phyloP scores from a whole-genome alignment of 2,888 invertebrate species.

The Drosophila mayaguana region DNA sequence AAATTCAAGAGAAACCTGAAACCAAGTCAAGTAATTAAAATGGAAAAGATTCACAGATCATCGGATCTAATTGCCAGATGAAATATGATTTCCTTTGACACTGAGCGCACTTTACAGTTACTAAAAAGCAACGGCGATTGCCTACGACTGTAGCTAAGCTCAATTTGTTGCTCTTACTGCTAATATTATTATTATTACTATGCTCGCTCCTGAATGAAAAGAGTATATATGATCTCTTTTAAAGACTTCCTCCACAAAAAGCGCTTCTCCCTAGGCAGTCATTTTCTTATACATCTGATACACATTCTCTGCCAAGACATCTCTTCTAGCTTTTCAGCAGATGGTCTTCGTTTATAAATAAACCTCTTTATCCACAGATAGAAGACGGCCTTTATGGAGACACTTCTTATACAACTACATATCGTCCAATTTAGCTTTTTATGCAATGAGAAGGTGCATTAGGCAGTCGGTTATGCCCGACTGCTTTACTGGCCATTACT shows the following conservation, averaged over 20 bases:
- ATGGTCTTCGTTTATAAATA: background rate
- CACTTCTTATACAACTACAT: background rate
- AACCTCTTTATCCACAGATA: background rate
- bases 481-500: background rate
- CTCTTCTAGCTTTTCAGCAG: background rate
- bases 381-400: no score
- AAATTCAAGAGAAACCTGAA: background rate
- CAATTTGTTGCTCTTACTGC: slow-evolving; percentile 39
- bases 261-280: no score
- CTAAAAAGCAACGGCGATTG: background rate
- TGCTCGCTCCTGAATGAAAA: background rate
- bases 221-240: no score
- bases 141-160: slow-evolving; percentile 31
- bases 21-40: slow-evolving; percentile 24
- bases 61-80: slow-evolving; percentile 67
- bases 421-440: background rate
- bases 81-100: slow-evolving; percentile 83
- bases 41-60: slow-evolving; percentile 46
- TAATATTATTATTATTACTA: slow-evolving; percentile 27
- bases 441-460: background rate
- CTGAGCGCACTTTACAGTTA: slow-evolving; percentile 66
- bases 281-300: no score
- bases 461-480: background rate
- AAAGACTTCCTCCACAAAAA: no score
- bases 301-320: no score